Percentiles rank a stretch among this genome's conserved stretches.
Evolutionary conservation across 2,113 vertebrate species (phyloP).

Genomic region (Pseudopodoces humilis): DNA sequence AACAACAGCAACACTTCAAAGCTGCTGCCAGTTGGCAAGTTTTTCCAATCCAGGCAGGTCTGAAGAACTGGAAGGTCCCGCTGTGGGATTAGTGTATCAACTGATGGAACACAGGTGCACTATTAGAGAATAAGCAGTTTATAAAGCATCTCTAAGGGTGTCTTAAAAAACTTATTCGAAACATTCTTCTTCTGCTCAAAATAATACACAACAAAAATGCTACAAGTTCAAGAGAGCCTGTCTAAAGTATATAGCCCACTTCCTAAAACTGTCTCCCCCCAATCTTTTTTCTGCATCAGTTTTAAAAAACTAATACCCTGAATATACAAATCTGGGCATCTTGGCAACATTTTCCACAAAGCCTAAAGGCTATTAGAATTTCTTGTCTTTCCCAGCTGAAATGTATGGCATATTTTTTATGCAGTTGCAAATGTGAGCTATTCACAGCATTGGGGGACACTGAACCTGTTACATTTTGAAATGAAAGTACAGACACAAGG

Average conservation of each 20-base stretch:
- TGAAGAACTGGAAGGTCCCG: background rate
- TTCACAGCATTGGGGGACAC: background rate
- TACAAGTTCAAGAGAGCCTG: background rate
- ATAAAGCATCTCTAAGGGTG: background rate
- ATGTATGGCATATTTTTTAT: background rate
- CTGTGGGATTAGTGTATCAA: background rate
- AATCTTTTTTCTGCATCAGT: background rate
- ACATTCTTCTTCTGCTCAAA: background rate
- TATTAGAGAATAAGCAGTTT: background rate
- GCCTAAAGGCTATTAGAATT: background rate
- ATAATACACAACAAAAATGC: background rate
- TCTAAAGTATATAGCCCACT: background rate
- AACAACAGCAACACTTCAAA: background rate
- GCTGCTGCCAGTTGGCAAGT: background rate
- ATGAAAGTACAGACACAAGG: background rate
- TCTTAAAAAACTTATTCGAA: background rate
- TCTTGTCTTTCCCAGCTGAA: slow-evolving; percentile 19
- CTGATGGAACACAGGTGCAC: background rate
- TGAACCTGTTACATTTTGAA: background rate
- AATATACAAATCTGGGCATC: slow-evolving; percentile 26
- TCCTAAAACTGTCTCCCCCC: background rate
- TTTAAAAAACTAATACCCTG: slow-evolving; percentile 8
- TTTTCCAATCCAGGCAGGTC: background rate
- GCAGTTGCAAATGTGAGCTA: background rate
- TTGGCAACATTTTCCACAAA: slow-evolving; percentile 18